phyloP scores from a whole-genome alignment of 2,113 vertebrate species.

The Gavialis gangeticus region DNA sequence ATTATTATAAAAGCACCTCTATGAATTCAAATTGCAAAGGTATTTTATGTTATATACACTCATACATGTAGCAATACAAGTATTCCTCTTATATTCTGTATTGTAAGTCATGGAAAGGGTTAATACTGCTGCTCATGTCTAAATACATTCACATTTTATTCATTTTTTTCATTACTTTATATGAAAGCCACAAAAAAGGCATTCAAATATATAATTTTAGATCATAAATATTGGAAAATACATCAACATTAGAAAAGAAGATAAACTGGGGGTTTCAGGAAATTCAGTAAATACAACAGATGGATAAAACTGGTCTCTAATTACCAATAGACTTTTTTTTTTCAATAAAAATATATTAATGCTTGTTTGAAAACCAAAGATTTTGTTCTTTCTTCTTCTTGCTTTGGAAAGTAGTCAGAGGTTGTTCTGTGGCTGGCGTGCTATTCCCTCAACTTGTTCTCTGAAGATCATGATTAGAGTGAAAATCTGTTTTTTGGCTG shows the following conservation, averaged over 20 bases:
- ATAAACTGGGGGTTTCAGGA: not conserved
- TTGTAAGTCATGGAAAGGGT: not conserved
- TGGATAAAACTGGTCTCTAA: constrained; percentile 1
- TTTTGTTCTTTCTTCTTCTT: constrained; percentile 45
- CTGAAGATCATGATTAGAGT: constrained; percentile 30
- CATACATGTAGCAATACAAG: too few relatives aligned
- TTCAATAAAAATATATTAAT: not conserved
- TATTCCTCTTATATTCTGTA: not conserved
- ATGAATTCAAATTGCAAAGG: not conserved
- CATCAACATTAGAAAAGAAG: not conserved
- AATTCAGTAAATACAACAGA: not conserved
- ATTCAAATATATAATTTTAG: not conserved
- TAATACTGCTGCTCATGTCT: not conserved
- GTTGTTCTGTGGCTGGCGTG: constrained; percentile 2
- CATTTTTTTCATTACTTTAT: not conserved
- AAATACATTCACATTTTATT: not conserved
- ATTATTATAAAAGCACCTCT: not conserved
- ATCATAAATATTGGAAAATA: not conserved
- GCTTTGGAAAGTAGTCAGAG: constrained; percentile 18
- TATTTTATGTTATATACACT: not conserved
- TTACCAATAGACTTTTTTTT: not conserved
- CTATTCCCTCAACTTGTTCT: constrained; percentile 22
- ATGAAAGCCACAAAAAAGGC: not conserved
- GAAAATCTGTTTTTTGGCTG: constrained; percentile 20
- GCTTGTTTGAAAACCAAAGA: not conserved